Evolutionary conservation across 2,113 vertebrate species (phyloP).

Genomic region (Jaculus jaculus): DNA sequence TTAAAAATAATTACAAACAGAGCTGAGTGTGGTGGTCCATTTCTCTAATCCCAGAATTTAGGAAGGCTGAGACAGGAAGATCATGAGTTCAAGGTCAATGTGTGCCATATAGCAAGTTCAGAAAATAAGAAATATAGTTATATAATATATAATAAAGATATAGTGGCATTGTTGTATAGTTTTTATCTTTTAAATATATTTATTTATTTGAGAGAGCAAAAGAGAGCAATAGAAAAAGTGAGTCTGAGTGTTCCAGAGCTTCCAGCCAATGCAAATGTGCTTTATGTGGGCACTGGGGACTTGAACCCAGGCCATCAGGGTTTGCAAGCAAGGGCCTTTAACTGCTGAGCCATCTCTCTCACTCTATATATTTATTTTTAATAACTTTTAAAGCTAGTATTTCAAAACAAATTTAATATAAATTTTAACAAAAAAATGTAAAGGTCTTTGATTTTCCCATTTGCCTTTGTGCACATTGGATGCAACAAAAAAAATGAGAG

Average conservation of each 20-base stretch:
- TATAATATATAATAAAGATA: background rate
- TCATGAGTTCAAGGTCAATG: background rate
- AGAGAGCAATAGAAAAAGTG: no score
- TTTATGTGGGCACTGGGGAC: no score
- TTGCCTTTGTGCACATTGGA: background rate
- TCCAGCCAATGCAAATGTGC: no score
- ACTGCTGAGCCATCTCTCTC: no score
- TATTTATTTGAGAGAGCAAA: background rate
- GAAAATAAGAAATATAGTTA: background rate
- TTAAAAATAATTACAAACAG: background rate
- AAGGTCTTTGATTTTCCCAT: background rate
- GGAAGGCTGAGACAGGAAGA: background rate
- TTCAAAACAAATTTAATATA: no score
- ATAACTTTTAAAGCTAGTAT: background rate
- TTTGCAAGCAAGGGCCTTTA: no score
- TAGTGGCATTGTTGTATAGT: background rate
- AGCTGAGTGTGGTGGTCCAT: background rate
- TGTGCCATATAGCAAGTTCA: background rate
- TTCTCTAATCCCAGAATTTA: background rate
- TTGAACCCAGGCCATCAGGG: no score
- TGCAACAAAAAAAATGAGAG: no score
- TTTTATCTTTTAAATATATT: background rate
- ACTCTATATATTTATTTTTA: background rate
- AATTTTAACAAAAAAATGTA: background rate
- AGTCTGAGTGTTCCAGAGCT: no score